Conservation (phyloP, 2,113 vertebrate genomes). For the Fulmarus glacialis region DNA sequence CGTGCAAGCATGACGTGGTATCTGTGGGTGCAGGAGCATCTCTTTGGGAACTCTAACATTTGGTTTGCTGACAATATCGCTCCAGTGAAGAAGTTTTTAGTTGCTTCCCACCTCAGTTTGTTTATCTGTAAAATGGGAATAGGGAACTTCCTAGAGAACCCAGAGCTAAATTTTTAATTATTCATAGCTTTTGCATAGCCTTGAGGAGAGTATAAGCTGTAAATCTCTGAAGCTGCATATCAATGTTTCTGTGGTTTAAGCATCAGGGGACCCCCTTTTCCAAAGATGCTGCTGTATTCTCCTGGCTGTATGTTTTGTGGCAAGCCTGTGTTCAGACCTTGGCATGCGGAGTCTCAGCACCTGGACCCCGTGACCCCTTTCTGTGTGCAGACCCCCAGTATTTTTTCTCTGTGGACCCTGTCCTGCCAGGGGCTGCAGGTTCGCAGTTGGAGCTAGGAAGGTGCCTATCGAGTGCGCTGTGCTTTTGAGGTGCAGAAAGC, state of each 20-base stretch:
- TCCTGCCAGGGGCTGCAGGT: background rate
- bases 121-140: background rate
- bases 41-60: background rate
- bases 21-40: background rate
- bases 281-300: background rate
- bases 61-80: background rate
- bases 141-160: background rate
- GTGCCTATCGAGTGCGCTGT: accelerated
- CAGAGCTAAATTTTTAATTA: background rate
- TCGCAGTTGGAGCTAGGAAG: background rate
- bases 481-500: background rate
- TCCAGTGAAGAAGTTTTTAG: background rate
- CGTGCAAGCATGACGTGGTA: background rate
- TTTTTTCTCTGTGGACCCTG: background rate
- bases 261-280: background rate
- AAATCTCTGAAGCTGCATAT: background rate
- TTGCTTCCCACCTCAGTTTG: background rate
- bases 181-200: background rate
- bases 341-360: background rate
- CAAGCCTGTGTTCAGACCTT: background rate
- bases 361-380: background rate
- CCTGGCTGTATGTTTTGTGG: background rate
- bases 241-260: background rate
- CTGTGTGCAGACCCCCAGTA: background rate
- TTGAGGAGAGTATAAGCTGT: background rate